A percentile compares a stretch with the other conserved stretches of the same genome.
phyloP scores from a whole-genome alignment of 2,888 invertebrate species.

The Philereme vetulata region DNA sequence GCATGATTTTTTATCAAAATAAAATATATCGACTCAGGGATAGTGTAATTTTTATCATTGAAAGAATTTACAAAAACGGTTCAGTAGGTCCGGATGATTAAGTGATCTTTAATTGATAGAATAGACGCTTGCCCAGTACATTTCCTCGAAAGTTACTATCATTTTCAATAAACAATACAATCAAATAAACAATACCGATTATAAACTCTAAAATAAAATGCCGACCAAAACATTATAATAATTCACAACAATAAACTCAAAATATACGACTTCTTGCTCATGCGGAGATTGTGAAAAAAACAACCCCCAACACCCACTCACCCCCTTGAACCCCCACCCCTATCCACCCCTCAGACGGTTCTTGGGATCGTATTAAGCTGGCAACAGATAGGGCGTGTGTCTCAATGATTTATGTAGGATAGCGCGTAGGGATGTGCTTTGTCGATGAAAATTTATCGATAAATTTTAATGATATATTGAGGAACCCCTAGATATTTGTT shows the following conservation, averaged over 20 bases:
- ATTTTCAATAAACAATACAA: background rate
- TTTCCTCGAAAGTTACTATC: no score
- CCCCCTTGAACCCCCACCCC: conserved; percentile 15
- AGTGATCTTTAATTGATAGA: no score
- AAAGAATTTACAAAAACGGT: no score
- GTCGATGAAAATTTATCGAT: conserved; percentile 28
- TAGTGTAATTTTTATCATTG: no score
- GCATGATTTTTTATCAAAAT: no score
- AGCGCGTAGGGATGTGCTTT: conserved; percentile 55
- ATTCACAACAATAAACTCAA: conserved; percentile 41
- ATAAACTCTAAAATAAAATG: conserved; percentile 29
- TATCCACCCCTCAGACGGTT: conserved; percentile 50
- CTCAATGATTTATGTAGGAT: conserved; percentile 79
- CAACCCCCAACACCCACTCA: conserved; percentile 18
- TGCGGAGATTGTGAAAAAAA: conserved; percentile 45
- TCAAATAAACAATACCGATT: conserved; percentile 19
- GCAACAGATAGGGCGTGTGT: conserved; percentile 82
- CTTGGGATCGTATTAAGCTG: conserved; percentile 78
- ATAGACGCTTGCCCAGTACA: no score
- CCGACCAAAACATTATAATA: conserved; percentile 37
- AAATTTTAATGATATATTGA: conserved; percentile 5
- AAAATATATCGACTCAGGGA: no score
- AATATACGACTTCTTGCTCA: conserved; percentile 40
- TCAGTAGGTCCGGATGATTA: no score
- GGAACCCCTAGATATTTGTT: no score